phyloP scores from a whole-genome alignment of 2,797 vertebrate species.

The Micropoecilia bifurca region DNA sequence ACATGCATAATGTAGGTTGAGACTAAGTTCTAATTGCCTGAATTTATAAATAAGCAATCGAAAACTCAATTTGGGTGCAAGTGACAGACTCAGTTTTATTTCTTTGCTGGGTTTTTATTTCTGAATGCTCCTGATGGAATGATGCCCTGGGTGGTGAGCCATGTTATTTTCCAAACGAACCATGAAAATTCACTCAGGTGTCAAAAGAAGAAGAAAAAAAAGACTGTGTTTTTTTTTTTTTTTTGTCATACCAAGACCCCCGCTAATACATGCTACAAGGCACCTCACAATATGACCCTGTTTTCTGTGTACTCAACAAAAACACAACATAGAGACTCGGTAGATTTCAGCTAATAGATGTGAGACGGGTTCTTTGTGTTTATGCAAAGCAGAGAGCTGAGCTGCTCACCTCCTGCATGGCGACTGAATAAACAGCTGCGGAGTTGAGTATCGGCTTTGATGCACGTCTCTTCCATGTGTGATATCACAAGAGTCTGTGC shows the following conservation, averaged over 20 bases:
- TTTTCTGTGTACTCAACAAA: slow-evolving; percentile 37
- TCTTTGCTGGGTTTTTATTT: background rate
- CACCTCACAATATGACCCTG: slow-evolving; percentile 17
- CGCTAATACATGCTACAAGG: background rate
- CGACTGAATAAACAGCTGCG: slow-evolving; percentile 56
- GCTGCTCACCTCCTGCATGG: slow-evolving; percentile 51
- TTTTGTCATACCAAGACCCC: slow-evolving; percentile 17
- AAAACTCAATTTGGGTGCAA: background rate
- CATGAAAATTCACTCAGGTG: slow-evolving; percentile 18
- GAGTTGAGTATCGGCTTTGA: slow-evolving; percentile 56
- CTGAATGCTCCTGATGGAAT: background rate
- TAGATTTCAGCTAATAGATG: slow-evolving; percentile 47
- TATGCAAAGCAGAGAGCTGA: slow-evolving; percentile 48
- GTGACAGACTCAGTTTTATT: background rate
- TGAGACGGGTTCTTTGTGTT: slow-evolving; percentile 40
- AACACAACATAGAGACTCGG: slow-evolving; percentile 57
- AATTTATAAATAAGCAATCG: background rate
- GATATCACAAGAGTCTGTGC: slow-evolving; percentile 37
- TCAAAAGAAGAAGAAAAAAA: slow-evolving; percentile 12
- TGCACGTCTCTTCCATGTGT: slow-evolving; percentile 49
- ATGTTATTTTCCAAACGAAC: background rate
- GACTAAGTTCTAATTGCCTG: background rate
- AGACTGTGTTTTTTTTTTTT: slow-evolving; percentile 7
- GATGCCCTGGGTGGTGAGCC: background rate
- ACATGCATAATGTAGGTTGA: background rate